Conservation (phyloP, 2,888 invertebrate species). For the Aspidiotus destructor region DNA sequence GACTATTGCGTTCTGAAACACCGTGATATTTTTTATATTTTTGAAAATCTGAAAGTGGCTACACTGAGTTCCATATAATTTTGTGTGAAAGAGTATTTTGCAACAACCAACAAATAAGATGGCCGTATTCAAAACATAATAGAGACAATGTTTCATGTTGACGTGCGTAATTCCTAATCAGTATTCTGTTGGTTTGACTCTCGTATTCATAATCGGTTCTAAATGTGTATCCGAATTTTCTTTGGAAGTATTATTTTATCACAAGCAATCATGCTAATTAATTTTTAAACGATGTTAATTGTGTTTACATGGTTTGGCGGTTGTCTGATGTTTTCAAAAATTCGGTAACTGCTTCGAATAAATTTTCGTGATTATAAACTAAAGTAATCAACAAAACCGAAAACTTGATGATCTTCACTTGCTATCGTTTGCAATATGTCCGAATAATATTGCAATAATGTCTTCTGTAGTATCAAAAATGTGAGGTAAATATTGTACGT, state of each 20-base stretch:
- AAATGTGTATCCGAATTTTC: neutral
- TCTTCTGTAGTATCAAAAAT: conserved; percentile 6
- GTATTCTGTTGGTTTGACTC: neutral
- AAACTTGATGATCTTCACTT: too few species aligned
- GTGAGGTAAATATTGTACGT: conserved; percentile 25
- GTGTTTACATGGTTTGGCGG: conserved; percentile 32
- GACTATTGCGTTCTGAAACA: too few species aligned
- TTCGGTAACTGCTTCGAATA: conserved; percentile 16
- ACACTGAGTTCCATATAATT: conserved; percentile 12
- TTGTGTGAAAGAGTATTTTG: conserved; percentile 28
- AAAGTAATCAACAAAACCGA: neutral
- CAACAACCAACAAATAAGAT: conserved; percentile 30
- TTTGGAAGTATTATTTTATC: neutral
- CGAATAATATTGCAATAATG: too few species aligned
- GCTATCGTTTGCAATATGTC: too few species aligned
- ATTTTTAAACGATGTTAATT: conserved; percentile 29
- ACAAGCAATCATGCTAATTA: conserved; percentile 20
- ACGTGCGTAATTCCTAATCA: conserved; percentile 15
- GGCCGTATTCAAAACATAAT: conserved; percentile 25
- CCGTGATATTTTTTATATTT: too few species aligned
- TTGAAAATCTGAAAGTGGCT: conserved; percentile 7
- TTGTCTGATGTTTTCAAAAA: conserved; percentile 32
- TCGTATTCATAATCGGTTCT: neutral
- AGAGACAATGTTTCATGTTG: conserved; percentile 30
- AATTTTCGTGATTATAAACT: conserved; percentile 15